Evolutionary conservation across 2,797 vertebrate genomes (phyloP).

Genomic region (Aplochiton taeniatus): DNA sequence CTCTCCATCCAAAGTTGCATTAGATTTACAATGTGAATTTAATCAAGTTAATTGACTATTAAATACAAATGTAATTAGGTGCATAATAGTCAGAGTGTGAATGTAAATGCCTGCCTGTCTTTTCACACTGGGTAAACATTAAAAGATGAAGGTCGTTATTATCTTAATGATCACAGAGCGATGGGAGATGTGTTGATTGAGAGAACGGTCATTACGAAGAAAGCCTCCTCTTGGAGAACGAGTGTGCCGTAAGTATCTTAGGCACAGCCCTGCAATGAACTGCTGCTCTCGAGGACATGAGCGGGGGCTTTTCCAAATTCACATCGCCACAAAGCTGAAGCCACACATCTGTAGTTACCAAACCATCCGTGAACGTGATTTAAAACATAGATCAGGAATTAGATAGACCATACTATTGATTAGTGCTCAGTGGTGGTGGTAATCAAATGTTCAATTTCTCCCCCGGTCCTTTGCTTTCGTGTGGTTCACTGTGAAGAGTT

Average conservation of each 20-base stretch:
- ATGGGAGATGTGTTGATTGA: conserved; percentile 56
- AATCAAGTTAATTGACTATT: conserved; percentile 75
- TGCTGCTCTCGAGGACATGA: background rate
- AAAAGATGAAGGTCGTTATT: conserved; percentile 62
- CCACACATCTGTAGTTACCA: no score
- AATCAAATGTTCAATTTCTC: no score
- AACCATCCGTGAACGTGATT: no score
- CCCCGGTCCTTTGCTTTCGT: no score
- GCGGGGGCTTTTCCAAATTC: no score
- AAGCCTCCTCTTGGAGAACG: conserved; percentile 41
- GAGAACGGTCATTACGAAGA: conserved; percentile 60
- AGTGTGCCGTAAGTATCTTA: conserved; percentile 10
- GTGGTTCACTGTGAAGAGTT: background rate
- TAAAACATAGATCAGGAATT: no score
- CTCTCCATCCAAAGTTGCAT: conserved; percentile 47
- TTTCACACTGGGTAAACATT: conserved; percentile 68
- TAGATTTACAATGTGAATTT: conserved; percentile 64
- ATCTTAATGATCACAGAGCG: conserved; percentile 65
- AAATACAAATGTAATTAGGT: conserved; percentile 70
- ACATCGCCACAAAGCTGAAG: no score
- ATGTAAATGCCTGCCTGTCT: conserved; percentile 52
- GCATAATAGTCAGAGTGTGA: conserved; percentile 45
- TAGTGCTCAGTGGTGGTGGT: no score
- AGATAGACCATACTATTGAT: no score
- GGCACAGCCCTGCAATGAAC: conserved; percentile 9